Conservation (phyloP, 2,113 vertebrate genomes). For the Trinectes maculatus region DNA sequence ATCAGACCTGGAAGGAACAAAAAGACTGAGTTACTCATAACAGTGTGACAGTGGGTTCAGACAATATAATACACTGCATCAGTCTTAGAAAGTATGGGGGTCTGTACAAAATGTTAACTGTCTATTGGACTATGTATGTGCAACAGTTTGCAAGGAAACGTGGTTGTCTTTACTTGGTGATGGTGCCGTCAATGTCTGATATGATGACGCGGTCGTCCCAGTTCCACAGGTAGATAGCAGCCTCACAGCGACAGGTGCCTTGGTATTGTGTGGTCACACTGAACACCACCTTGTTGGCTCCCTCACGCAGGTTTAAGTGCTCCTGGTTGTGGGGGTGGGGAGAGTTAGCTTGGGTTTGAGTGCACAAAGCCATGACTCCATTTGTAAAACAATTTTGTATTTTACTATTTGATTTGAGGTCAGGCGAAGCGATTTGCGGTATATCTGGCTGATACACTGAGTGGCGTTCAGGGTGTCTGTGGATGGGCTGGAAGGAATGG, state of each 20-base stretch:
- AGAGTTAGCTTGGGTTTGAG: too few species aligned
- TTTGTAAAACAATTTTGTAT: background rate
- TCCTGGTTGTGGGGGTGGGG: conserved; percentile 69
- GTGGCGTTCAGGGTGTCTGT: conserved; percentile 55
- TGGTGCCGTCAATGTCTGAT: conserved; percentile 96
- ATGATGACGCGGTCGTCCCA: conserved; percentile 93
- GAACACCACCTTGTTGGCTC: conserved; percentile 91
- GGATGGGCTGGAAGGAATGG: conserved; percentile 36
- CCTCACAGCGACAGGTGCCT: conserved; percentile 94
- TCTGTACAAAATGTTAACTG: background rate
- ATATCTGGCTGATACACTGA: conserved; percentile 80
- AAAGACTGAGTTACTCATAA: background rate
- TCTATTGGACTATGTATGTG: background rate
- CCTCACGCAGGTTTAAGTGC: conserved; percentile 88
- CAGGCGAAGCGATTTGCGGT: conserved; percentile 91
- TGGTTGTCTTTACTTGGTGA: conserved; percentile 87
- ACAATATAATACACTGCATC: background rate
- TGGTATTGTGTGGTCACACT: conserved; percentile 96
- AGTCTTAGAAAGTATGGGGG: background rate
- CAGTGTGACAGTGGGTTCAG: background rate
- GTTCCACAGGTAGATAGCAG: conserved; percentile 94
- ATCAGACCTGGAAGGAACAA: conserved; percentile 85
- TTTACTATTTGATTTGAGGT: conserved; percentile 91
- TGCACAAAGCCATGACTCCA: background rate
- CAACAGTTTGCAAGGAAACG: background rate